phyloP scores from a whole-genome alignment of 2,888 invertebrate genomes.

The Ormia ochracea region DNA sequence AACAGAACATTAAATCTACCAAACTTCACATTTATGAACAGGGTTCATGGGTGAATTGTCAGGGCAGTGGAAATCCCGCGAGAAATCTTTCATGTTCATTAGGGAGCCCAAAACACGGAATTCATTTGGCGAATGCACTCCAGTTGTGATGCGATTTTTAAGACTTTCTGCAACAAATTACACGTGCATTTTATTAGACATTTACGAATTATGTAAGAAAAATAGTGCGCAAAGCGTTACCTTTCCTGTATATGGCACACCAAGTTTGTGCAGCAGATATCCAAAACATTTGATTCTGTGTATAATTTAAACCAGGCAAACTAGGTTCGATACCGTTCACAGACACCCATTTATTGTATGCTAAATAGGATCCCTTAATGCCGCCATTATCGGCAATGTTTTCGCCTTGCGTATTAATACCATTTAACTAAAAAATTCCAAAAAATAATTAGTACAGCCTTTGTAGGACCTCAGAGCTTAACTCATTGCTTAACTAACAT shows the following conservation, averaged over 20 bases:
- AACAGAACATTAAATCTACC: slow-evolving; percentile 83
- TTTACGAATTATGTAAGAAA: neutral
- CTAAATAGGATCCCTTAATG: slow-evolving; percentile 91
- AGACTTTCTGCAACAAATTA: slow-evolving; percentile 80
- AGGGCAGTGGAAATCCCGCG: slow-evolving; percentile 91
- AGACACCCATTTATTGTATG: slow-evolving; percentile 86
- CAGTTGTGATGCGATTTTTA: slow-evolving; percentile 87
- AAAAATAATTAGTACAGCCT: neutral
- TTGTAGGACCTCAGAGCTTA: neutral
- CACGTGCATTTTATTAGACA: neutral
- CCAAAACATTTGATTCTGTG: slow-evolving; percentile 88
- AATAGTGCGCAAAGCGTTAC: slow-evolving; percentile 59
- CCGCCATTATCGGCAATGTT: slow-evolving; percentile 98
- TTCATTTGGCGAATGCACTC: slow-evolving; percentile 86
- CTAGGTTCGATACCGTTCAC: slow-evolving; percentile 82
- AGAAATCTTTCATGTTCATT: slow-evolving; percentile 94
- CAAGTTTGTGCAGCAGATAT: slow-evolving; percentile 90
- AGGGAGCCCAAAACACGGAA: slow-evolving; percentile 93
- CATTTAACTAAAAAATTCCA: slow-evolving; percentile 83
- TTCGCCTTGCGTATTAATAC: slow-evolving; percentile 94
- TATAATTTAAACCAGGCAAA: slow-evolving; percentile 85
- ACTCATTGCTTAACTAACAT: slow-evolving; percentile 65
- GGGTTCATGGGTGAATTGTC: slow-evolving; percentile 95
- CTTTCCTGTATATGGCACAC: slow-evolving; percentile 88
- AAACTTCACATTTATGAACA: slow-evolving; percentile 90